These are phyloP conservation scores for Orius laevigatus DNA, from an alignment of 1,140 invertebrate species.

Conservation along the genomic window DNA sequence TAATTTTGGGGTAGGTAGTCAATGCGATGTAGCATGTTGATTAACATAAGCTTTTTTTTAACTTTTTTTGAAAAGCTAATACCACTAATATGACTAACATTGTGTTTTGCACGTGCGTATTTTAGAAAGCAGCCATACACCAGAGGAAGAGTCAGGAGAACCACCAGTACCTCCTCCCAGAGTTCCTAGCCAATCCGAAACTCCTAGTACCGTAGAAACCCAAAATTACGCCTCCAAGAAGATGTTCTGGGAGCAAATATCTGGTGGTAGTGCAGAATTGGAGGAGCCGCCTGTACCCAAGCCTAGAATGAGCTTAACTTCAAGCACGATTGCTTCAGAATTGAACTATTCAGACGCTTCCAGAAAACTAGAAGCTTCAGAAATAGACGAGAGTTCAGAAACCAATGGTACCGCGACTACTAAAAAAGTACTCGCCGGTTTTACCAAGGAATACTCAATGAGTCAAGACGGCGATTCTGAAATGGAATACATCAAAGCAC, in stretches of 20 bases:
- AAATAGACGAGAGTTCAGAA: slow-evolving; percentile 17
- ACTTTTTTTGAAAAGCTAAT: slow-evolving; percentile 1
- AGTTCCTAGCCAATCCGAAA: slow-evolving; percentile 3
- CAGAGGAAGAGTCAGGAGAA: slow-evolving; percentile 8
- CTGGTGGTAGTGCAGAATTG: slow-evolving; percentile 10
- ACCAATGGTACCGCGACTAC: slow-evolving; percentile 15
- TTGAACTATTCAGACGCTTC: slow-evolving; percentile 20
- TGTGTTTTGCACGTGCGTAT: slow-evolving; percentile 12
- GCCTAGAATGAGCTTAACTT: slow-evolving; percentile 25
- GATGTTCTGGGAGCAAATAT: slow-evolving; percentile 33
- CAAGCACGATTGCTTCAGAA: slow-evolving; percentile 3
- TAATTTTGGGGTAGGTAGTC: no score
- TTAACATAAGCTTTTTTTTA: slow-evolving; percentile 5
- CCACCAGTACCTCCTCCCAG: slow-evolving; percentile 17
- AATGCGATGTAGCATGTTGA: not conserved
- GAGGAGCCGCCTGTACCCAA: slow-evolving; percentile 26
- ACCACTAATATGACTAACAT: slow-evolving; percentile 15
- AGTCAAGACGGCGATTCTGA: slow-evolving; percentile 21
- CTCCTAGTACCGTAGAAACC: slow-evolving; percentile 7
- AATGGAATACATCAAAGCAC: slow-evolving; percentile 23
- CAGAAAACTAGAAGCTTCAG: slow-evolving; percentile 20
- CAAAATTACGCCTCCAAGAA: slow-evolving; percentile 26
- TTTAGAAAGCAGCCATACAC: slow-evolving; percentile 18
- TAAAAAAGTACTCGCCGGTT: slow-evolving; percentile 13
- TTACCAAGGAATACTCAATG: slow-evolving; percentile 3